A percentile compares a stretch with the other conserved stretches of the same genome.
These are phyloP conservation scores for Epiblema foenella DNA, from an alignment of 2,888 invertebrate genomes.

Conservation along the genomic window DNA sequence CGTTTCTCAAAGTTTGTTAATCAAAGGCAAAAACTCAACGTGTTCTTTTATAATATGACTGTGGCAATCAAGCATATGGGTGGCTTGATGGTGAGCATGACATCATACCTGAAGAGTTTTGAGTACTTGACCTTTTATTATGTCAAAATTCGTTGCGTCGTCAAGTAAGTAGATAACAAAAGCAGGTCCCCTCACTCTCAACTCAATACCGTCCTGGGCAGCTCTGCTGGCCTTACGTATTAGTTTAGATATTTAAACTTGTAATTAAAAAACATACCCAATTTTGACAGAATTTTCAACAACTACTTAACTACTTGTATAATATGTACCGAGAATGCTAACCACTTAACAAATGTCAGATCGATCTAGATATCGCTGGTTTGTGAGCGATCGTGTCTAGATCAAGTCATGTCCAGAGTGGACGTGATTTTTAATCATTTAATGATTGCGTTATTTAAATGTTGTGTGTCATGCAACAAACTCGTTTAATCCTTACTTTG, in stretches of 20 bases:
- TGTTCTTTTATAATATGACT: neutral
- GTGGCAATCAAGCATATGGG: neutral
- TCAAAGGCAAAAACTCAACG: neutral
- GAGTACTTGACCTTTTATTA: no score
- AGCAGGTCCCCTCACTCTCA: no score
- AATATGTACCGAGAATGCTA: neutral
- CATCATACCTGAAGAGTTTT: no score
- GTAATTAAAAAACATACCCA: no score
- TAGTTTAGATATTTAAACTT: no score
- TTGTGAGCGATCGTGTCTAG: conserved; percentile 4
- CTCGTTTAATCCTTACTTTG: neutral
- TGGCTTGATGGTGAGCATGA: no score
- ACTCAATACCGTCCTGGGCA: no score
- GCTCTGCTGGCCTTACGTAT: no score
- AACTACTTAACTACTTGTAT: neutral
- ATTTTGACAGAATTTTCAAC: no score
- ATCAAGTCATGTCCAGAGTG: neutral
- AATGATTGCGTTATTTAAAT: neutral
- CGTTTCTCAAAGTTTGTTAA: conserved; percentile 63
- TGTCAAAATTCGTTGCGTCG: no score
- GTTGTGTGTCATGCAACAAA: neutral
- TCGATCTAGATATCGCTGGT: neutral
- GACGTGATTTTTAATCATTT: conserved; percentile 1
- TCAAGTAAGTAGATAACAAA: no score
- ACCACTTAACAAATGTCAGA: neutral